Evolutionary conservation across 2,888 invertebrate species (phyloP).

Genomic region (Achlya flavicornis): DNA sequence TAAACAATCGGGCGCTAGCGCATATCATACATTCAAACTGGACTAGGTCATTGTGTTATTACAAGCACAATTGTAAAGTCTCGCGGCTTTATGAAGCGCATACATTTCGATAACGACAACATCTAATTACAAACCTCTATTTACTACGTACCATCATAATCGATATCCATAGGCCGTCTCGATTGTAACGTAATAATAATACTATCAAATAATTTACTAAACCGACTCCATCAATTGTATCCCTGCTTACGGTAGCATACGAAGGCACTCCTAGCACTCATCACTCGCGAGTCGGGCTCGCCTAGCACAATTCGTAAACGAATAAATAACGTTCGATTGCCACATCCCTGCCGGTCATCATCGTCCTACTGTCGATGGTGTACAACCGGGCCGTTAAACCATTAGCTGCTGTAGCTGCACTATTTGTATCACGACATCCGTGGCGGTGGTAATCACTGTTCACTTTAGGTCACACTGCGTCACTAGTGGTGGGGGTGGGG

Average conservation of each 20-base stretch:
- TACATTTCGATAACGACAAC: conserved; percentile 36
- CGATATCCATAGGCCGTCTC: conserved; percentile 50
- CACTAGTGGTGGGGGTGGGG: background rate
- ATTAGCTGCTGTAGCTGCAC: background rate
- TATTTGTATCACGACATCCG: background rate
- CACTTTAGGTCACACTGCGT: background rate
- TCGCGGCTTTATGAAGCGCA: conserved; percentile 34
- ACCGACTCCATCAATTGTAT: conserved; percentile 46
- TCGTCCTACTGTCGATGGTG: background rate
- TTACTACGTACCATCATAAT: conserved; percentile 39
- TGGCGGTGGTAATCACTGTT: background rate
- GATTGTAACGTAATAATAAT: conserved; percentile 58
- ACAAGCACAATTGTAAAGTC: conserved; percentile 24
- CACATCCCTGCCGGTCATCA: conserved; percentile 8
- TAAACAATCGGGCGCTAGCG: background rate
- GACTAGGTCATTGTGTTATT: conserved; percentile 23
- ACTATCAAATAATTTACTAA: conserved; percentile 60
- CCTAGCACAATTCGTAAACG: conserved; percentile 18
- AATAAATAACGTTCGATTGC: conserved; percentile 14
- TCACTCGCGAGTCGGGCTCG: conserved; percentile 27
- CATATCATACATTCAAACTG: conserved; percentile 25
- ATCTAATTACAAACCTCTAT: conserved; percentile 41
- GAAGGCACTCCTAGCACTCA: conserved; percentile 67
- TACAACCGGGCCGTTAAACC: background rate
- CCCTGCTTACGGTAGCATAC: conserved; percentile 38